Base-by-base conservation (phyloP, 2,113 vertebrate genomes). In the Chloropsis cyanopogon region DNA sequence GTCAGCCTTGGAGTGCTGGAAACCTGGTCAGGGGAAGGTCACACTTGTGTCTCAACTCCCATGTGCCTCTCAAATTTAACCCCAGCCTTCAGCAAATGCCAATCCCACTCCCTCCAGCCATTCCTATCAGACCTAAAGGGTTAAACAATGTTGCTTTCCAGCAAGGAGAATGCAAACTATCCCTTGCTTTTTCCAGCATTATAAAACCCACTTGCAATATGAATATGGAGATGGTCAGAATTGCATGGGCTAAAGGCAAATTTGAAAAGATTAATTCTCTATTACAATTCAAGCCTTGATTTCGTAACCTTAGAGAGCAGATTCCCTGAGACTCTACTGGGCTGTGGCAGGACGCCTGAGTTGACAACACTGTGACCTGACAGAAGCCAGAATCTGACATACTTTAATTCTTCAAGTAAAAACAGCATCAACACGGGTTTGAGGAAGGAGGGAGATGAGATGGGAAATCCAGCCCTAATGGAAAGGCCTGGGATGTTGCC, bases 191-290 rank as follows among this genome's bases (percentile, higher is more conserved):
- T 92, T 77, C 82, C 91, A 92, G 91, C 52, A 73, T 95, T 81
- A 76, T 33, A 93, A 95, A 97, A 80, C 35, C 60, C 87, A 93
- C 29, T 56, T 84, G 88, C 93, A 96, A 91, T 83, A 96, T 86
- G 49, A 78, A 86, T 82, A 59, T 2, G 21, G 73, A 68, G 42
- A 71, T 86, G 65, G 92, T 84, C 64, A 87, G 95, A 96, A 92
- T 79, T 70, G 59, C 41, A 65, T 11, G 13, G 59, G 61, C 59
- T 88, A 86, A 96, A 95, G 69, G 90, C 19, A 14, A 96, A 92
- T 96, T 81, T 84, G 61, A 90, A 91, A 87, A 96, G 21, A 94
- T 92, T 84, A 71, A 72, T 72, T 84, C 50, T 33, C 50, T 53
- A 35, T 69, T 73, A 42, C 12, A 76, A 35, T 46, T 80, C 4